These are phyloP conservation scores for Minunthozetes semirufus DNA, from an alignment of 2,888 invertebrate species.

Conservation along the genomic window DNA sequence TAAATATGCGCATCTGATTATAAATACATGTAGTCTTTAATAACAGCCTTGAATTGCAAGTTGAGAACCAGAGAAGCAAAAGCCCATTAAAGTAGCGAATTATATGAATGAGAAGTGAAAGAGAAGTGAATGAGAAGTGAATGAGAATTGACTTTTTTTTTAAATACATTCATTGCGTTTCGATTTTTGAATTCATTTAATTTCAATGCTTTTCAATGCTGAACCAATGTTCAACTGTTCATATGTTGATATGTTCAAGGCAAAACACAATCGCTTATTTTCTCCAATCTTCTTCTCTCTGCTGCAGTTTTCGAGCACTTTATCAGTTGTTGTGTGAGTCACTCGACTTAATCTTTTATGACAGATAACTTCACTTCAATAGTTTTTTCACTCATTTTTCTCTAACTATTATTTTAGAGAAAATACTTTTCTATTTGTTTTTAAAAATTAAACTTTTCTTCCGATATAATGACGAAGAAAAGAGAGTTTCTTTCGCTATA, in stretches of 20 bases:
- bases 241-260: too few species aligned
- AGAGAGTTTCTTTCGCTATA: too few species aligned
- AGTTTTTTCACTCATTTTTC: neutral
- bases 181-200: neutral
- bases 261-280: neutral
- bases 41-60: slow-evolving; percentile 7
- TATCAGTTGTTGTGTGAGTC: neutral
- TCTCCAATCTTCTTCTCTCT: neutral
- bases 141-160: neutral
- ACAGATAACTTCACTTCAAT: neutral
- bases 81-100: slow-evolving; percentile 2
- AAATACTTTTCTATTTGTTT: too few species aligned
- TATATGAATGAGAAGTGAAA: neutral
- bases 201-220: too few species aligned
- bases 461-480: too few species aligned
- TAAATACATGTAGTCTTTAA: slow-evolving; percentile 10
- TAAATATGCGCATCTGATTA: slow-evolving; percentile 3
- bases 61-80: too few species aligned
- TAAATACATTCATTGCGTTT: slow-evolving; percentile 6
- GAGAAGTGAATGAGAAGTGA: neutral
- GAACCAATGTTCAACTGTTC: too few species aligned
- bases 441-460: too few species aligned
- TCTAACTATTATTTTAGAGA: too few species aligned
- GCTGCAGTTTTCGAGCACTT: neutral
- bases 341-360: slow-evolving; percentile 10